A percentile compares a stretch with the other conserved stretches of the same genome.
Conservation (phyloP, 2,888 invertebrate species). For the Chironomus tentans region DNA sequence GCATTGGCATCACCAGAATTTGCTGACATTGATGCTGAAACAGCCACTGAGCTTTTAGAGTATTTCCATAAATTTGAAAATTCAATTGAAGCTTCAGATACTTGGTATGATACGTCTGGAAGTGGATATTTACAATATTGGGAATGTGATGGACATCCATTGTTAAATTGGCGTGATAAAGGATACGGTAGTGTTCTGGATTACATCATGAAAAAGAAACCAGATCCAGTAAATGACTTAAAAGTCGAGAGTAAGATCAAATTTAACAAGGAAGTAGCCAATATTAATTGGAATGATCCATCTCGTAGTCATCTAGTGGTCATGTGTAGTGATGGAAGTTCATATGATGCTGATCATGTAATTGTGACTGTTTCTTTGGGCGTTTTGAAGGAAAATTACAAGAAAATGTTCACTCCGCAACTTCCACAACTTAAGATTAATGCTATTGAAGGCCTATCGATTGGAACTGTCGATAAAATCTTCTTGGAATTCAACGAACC, state of each 20-base stretch:
- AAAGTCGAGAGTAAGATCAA: conserved; percentile 32
- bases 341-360: conserved; percentile 49
- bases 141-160: conserved; percentile 43
- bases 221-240: not conserved
- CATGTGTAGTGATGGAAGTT: conserved; percentile 39
- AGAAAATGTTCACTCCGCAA: conserved; percentile 42
- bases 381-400: conserved; percentile 46
- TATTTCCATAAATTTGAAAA: conserved; percentile 23
- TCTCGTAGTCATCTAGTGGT: conserved; percentile 29
- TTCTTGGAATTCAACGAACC: conserved; percentile 49
- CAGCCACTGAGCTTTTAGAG: not conserved
- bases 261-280: conserved; percentile 26
- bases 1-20: not conserved
- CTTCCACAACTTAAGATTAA: conserved; percentile 44
- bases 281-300: conserved; percentile 18
- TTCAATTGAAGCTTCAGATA: conserved; percentile 18
- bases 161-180: conserved; percentile 43
- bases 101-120: conserved; percentile 39
- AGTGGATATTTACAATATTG: conserved; percentile 41
- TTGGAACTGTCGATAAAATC: conserved; percentile 55
- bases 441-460: conserved; percentile 47
- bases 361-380: conserved; percentile 53
- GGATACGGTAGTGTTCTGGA: conserved; percentile 43
- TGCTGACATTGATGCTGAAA: not conserved
- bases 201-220: conserved; percentile 18